A percentile compares a stretch with the other conserved stretches of the same genome.
These are phyloP conservation scores for Panulirus ornatus DNA, from an alignment of 1,140 invertebrate species.

Conservation along the genomic window DNA sequence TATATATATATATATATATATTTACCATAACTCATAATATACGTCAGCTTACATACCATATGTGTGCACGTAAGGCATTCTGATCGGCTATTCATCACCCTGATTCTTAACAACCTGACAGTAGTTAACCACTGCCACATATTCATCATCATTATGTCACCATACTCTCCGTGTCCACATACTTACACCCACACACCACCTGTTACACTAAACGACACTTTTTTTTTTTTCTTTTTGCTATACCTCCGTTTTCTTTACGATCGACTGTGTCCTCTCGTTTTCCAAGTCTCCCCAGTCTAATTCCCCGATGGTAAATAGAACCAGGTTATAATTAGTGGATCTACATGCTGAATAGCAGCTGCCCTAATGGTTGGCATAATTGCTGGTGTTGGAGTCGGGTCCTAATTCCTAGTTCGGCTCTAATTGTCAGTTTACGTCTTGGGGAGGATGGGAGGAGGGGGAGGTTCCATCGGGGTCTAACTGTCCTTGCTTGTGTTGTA, in stretches of 20 bases:
- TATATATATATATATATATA: constrained; percentile 15
- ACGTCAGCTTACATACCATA: constrained; percentile 15
- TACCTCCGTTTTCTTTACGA: no score
- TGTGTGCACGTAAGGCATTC: no score
- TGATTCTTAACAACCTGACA: no score
- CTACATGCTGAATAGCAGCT: constrained; percentile 16
- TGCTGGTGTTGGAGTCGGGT: not conserved
- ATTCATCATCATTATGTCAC: not conserved
- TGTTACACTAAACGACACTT: no score
- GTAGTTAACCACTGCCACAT: not conserved
- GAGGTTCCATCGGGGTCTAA: no score
- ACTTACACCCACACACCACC: no score
- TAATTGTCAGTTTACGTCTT: constrained; percentile 14
- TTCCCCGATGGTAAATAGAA: constrained; percentile 12
- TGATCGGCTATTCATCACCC: no score
- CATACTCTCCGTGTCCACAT: not conserved
- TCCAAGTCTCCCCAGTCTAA: not conserved
- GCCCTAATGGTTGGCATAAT: constrained; percentile 11
- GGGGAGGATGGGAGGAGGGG: not conserved
- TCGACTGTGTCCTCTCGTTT: not conserved
- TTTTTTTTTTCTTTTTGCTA: no score
- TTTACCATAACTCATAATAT: not conserved
- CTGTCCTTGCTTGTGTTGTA: no score
- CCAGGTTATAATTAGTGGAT: constrained; percentile 12
- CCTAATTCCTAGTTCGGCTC: not conserved